phyloP scores from a whole-genome alignment of 2,797 vertebrate genomes.

The Gambelia wislizenii region DNA sequence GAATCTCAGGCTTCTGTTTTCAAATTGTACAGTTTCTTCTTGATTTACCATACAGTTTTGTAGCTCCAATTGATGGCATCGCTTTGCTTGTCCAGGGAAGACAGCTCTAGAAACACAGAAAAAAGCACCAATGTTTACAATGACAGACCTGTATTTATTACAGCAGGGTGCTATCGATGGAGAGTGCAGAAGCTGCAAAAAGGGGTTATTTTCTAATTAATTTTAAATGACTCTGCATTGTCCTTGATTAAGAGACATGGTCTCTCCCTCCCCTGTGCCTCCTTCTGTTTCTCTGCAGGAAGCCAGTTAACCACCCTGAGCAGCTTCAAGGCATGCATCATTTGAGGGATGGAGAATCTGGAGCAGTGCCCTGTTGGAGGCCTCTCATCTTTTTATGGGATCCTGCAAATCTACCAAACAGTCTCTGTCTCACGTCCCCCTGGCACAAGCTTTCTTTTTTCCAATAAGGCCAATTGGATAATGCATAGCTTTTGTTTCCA shows the following conservation, averaged over 20 bases:
- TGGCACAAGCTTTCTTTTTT: not conserved
- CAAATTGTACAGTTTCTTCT: not conserved
- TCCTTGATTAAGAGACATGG: constrained; percentile 24
- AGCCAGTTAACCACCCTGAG: constrained; percentile 11
- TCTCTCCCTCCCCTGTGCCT: not conserved
- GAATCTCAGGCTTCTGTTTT: not conserved
- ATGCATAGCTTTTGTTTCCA: not conserved
- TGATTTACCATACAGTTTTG: not conserved
- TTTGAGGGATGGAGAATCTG: constrained; percentile 22
- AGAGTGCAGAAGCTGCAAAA: not conserved
- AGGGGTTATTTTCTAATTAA: constrained; percentile 32
- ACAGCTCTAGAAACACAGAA: not conserved
- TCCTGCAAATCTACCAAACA: not conserved
- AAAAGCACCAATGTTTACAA: not conserved
- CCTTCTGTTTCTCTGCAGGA: constrained; percentile 16
- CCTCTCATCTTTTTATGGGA: not conserved
- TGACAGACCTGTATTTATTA: not conserved
- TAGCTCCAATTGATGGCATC: not conserved
- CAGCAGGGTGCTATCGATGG: constrained; percentile 3
- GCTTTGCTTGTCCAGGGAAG: not conserved
- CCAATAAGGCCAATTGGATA: not conserved
- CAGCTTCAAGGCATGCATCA: not conserved
- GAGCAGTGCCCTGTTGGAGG: not conserved
- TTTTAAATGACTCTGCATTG: constrained; percentile 6
- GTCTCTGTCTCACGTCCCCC: not conserved